phyloP scores from a whole-genome alignment of 2,113 vertebrate species.

The Hyaena hyaena region DNA sequence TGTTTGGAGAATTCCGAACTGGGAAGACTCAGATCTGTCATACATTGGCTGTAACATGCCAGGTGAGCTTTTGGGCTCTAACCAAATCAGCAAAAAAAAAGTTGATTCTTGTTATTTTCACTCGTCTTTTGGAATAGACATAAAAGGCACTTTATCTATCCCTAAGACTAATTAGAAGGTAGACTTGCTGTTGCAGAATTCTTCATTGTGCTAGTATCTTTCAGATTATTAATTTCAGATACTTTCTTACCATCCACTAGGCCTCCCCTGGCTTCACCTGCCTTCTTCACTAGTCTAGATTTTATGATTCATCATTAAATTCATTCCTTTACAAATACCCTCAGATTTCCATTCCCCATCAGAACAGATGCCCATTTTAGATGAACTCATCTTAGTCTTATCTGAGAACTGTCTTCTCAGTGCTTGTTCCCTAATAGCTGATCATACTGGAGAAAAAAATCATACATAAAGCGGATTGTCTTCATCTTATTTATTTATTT shows the following conservation, averaged over 20 bases:
- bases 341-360: neutral
- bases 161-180: slow-evolving; percentile 6
- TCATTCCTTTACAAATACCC: neutral
- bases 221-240: slow-evolving; percentile 9
- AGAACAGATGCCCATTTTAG: neutral
- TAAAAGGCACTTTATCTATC: neutral
- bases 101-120: neutral
- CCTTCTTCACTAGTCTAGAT: slow-evolving; percentile 4
- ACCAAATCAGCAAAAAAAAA: neutral
- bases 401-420: neutral
- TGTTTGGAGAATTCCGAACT: slow-evolving; percentile 98
- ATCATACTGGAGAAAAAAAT: slow-evolving; percentile 12
- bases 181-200: neutral
- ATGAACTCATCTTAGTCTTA: neutral
- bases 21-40: slow-evolving; percentile 99
- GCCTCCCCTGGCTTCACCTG: neutral
- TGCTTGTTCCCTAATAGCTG: neutral
- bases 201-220: neutral
- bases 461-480: neutral
- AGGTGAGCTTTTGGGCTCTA: slow-evolving; percentile 84
- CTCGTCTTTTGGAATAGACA: neutral
- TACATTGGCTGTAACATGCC: slow-evolving; percentile 97
- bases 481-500: neutral
- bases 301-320: neutral
- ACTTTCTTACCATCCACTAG: neutral